Conservation (phyloP, 2,113 vertebrate genomes). For the Gobiocypris rarus region DNA sequence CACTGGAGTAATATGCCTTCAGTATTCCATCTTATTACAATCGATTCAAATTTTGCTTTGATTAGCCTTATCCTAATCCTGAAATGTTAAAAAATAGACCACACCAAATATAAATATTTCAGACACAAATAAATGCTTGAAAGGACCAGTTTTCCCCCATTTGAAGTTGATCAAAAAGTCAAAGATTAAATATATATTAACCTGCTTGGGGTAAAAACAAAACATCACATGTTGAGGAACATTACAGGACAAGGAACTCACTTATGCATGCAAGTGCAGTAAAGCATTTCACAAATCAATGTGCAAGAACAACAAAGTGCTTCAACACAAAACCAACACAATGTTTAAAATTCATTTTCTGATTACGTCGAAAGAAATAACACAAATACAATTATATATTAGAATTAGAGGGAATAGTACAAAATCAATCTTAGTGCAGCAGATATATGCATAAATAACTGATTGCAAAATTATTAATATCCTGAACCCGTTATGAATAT, state of each 20-base stretch:
- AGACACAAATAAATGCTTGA: conserved; percentile 37
- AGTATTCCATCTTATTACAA: not conserved
- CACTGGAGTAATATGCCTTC: conserved; percentile 22
- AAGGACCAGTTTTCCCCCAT: conserved; percentile 11
- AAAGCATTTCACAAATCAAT: conserved; percentile 79
- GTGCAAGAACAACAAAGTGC: conserved; percentile 96
- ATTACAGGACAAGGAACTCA: conserved; percentile 68
- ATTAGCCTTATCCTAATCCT: not conserved
- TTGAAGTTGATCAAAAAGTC: conserved; percentile 23
- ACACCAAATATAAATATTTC: conserved; percentile 49
- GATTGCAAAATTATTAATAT: conserved; percentile 84
- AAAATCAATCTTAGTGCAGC: conserved; percentile 95
- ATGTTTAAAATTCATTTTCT: conserved; percentile 74
- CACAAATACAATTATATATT: conserved; percentile 63
- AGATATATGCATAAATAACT: conserved; percentile 97
- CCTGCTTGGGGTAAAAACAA: not conserved
- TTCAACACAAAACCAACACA: conserved; percentile 92
- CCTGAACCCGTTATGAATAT: conserved; percentile 74
- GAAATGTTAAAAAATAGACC: conserved; percentile 31
- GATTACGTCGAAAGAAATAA: conserved; percentile 52
- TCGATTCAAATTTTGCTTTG: not conserved
- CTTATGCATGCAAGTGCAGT: conserved; percentile 74
- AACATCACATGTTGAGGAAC: conserved; percentile 56
- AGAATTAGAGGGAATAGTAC: conserved; percentile 19
- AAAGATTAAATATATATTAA: conserved; percentile 57